A percentile compares a stretch with the other conserved stretches of the same genome.
These are phyloP conservation scores for Epizoanthus illoricatus DNA, from an alignment of 92 coral and sea anemone genomes.

Conservation along the genomic window DNA sequence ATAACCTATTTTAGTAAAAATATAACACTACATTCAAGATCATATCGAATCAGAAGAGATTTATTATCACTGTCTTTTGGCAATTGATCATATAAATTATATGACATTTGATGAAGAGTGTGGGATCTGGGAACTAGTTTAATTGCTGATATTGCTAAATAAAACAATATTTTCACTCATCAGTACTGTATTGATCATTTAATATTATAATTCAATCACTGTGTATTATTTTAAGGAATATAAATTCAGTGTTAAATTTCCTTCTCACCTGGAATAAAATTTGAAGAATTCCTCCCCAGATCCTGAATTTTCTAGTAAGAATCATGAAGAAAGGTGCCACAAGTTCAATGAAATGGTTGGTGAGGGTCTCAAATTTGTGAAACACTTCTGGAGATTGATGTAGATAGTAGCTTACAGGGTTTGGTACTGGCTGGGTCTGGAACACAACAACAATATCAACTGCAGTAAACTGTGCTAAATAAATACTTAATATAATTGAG, in stretches of 20 bases:
- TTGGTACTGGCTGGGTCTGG: slow-evolving; percentile 98
- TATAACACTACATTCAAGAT: not conserved
- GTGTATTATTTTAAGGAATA: not conserved
- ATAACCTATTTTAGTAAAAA: slow-evolving; percentile 55
- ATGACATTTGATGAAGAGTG: no score
- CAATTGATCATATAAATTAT: no score
- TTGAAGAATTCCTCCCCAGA: slow-evolving; percentile 85
- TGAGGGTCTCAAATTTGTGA: slow-evolving; percentile 93
- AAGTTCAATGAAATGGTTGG: slow-evolving; percentile 90
- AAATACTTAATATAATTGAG: no score
- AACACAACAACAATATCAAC: slow-evolving; percentile 1
- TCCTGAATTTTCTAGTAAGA: slow-evolving; percentile 75
- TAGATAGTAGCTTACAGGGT: slow-evolving; percentile 90
- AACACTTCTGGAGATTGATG: slow-evolving; percentile 97
- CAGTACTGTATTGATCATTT: no score
- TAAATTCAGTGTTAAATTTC: not conserved
- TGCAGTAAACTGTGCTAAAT: not conserved
- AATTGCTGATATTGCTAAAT: no score
- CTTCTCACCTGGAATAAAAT: slow-evolving; percentile 77
- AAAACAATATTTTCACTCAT: no score
- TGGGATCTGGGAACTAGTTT: no score
- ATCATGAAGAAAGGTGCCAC: slow-evolving; percentile 85
- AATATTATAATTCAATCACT: not conserved
- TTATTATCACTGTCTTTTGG: no score
- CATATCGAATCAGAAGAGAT: no score